A percentile compares a stretch with the other conserved stretches of the same genome.
These are phyloP conservation scores for Seira sanloemensis DNA, from an alignment of 2,888 invertebrate genomes.

Conservation along the genomic window DNA sequence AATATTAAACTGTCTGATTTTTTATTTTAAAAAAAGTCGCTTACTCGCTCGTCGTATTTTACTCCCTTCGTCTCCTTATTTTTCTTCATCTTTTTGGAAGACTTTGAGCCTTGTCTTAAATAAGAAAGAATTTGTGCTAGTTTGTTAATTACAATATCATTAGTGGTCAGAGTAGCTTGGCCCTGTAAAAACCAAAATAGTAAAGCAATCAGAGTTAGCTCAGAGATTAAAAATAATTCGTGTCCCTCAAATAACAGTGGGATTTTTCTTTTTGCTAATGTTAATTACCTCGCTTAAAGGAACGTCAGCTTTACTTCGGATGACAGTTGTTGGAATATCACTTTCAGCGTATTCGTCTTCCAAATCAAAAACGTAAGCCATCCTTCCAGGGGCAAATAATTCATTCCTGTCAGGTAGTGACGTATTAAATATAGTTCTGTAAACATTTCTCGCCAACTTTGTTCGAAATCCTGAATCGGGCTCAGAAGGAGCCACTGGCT, in stretches of 20 bases:
- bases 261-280: too few species aligned
- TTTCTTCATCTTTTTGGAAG: slow-evolving; percentile 81
- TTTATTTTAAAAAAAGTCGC: not conserved
- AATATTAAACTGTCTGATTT: not conserved
- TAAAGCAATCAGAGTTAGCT: too few species aligned
- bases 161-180: slow-evolving; percentile 79
- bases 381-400: slow-evolving; percentile 94
- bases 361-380: slow-evolving; percentile 98
- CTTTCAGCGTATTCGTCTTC: slow-evolving; percentile 89
- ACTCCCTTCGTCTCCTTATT: slow-evolving; percentile 82
- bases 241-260: too few species aligned
- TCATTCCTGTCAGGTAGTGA: slow-evolving; percentile 84
- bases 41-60: slow-evolving; percentile 67
- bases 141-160: slow-evolving; percentile 92
- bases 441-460: slow-evolving; percentile 86
- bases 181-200: slow-evolving; percentile 80
- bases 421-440: slow-evolving; percentile 77
- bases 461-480: slow-evolving; percentile 76
- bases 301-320: slow-evolving; percentile 93
- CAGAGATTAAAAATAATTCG: not conserved
- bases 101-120: slow-evolving; percentile 90
- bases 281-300: slow-evolving; percentile 82
- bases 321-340: slow-evolving; percentile 96
- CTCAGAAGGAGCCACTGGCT: slow-evolving; percentile 56
- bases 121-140: slow-evolving; percentile 97